Base-by-base conservation (phyloP, 2,888 invertebrate genomes). In the Metacarcinus magister region DNA sequence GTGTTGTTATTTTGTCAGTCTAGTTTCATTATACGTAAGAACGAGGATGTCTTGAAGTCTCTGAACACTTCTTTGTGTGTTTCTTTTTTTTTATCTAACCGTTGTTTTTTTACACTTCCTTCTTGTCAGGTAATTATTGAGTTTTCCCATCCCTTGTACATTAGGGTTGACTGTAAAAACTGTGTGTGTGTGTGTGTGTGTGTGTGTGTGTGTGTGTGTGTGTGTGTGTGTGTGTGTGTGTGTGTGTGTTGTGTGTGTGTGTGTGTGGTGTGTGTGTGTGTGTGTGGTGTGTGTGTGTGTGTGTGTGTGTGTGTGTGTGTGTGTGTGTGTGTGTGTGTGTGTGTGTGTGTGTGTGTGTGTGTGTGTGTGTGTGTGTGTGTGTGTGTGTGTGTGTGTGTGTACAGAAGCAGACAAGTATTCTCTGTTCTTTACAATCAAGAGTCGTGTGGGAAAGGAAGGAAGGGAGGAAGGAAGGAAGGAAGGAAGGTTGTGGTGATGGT, bases 211-310 rank as follows among this genome's bases (percentile, higher is more conserved):
- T 94, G n/a, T 94, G 46, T 87, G 48, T 87, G 75, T 94, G 75
- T 94, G 75, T 94, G 75, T 94, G 75, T 46, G 54, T 87, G 46
- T 89, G 28, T 94, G 48, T 94, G 32, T 94, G 32, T 94, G 82
- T 82, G 43, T 39, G n/a, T 46, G 44, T 82, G 23, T n/a, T 43
- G n/a, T 44, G 82, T 94, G 46, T 23, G 44, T 43, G 82, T 23
- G 44, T 94, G 32, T 67, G 82, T 94, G n/a, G n/a, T n/a, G 44
- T 94, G 48, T 94, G 48, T 94, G 32, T 94, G 48, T 82, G 87
- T 46, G 46, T 87, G 48, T 94, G 87, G n/a, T 94, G 28, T 87
- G 28, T 87, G 48, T 87, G 48, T 82, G 48, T 94, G 32, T 44
- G 94, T 87, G 16, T 87, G 82, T 87, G 82, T 44, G 82, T 87